Base-by-base conservation (phyloP, 35 echinoderm and acorn worm genomes). In the Ptychodera flava region DNA sequence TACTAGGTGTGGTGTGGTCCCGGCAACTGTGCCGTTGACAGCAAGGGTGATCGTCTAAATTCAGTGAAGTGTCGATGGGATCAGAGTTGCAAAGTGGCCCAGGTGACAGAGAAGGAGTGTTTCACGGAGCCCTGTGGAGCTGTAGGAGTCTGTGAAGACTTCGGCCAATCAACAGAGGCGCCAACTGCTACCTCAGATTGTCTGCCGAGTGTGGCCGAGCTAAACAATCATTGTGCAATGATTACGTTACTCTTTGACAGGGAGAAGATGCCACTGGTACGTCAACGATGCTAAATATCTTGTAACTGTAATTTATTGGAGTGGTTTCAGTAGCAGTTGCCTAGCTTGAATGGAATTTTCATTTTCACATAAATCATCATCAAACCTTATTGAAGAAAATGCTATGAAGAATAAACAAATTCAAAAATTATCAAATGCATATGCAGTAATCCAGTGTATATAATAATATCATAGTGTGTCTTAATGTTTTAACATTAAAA, bases 121-220 rank as follows among this genome's bases (percentile, higher is more conserved):
- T 83, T 99, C 29, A 94, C 92, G 37, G 90, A 90, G 29, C 96
- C 96, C 32, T 94, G 96, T 90, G 84, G 84, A n/a, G 87, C 91
- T 22, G 92, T 92, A 93, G 96, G 96, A 36, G 84, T 90, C 15
- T 99, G 96, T 79, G 30, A 85, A 32, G 77, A 34, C 29, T 33
- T 32, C 1, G 80, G 84, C 30, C 31, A 31, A 37, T 33, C 35
- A 28, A 83, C 45, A 6, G 45, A 64, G 22, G 6, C 82, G 16
- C 82, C 82, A 10, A 36, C n/a, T 37, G 33, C 82, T 2, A 30
- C 82, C 0, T 34, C 30, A 33, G 29, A 37, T 28, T 83, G 82
- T 30, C 1, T 36, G 37, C 82, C 82, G 0, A 83, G 35, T 36
- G 1, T 36, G 37, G 82, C 6, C 6, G 6, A 64, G 22, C 45